Percentiles rank a stretch among this genome's conserved stretches.
phyloP scores from a whole-genome alignment of 1,140 invertebrate genomes.

The Euborellia annulipes region DNA sequence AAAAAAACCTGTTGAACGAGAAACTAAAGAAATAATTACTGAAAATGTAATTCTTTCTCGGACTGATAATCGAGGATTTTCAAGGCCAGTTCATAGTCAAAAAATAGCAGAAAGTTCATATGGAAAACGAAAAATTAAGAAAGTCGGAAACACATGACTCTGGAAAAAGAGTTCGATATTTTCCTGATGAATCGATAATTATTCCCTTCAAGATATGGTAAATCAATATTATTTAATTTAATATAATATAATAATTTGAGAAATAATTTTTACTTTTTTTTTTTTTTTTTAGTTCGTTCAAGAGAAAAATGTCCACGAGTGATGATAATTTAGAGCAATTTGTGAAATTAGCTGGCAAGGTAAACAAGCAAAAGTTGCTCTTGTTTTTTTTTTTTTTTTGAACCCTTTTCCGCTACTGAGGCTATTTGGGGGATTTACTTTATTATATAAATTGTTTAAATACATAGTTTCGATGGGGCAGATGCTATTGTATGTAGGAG shows the following conservation, averaged over 20 bases:
- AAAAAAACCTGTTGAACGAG: too few species aligned
- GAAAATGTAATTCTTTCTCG: too few species aligned
- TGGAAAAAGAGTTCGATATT: constrained; percentile 64
- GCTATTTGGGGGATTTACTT: too few species aligned
- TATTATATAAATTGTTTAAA: too few species aligned
- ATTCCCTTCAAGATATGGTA: constrained; percentile 74
- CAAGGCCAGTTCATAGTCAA: too few species aligned
- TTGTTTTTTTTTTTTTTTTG: too few species aligned
- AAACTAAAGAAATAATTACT: too few species aligned
- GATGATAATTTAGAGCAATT: constrained; percentile 72
- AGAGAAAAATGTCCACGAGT: constrained; percentile 68
- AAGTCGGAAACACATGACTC: constrained; percentile 53
- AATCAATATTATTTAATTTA: constrained; percentile 14
- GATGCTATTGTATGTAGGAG: too few species aligned
- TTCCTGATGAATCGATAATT: constrained; percentile 81
- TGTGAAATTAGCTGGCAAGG: constrained; percentile 51
- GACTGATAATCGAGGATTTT: too few species aligned
- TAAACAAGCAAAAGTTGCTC: too few species aligned
- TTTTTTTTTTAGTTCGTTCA: constrained; percentile 53
- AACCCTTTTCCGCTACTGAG: too few species aligned
- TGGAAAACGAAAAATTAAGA: constrained; percentile 31
- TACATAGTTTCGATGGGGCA: too few species aligned
- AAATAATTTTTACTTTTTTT: constrained; percentile 6
- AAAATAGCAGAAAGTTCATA: constrained; percentile 20
- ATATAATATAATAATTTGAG: constrained; percentile 6